These are phyloP conservation scores for Lichenostomus cassidix DNA, from an alignment of 2,113 vertebrate genomes.

Conservation along the genomic window DNA sequence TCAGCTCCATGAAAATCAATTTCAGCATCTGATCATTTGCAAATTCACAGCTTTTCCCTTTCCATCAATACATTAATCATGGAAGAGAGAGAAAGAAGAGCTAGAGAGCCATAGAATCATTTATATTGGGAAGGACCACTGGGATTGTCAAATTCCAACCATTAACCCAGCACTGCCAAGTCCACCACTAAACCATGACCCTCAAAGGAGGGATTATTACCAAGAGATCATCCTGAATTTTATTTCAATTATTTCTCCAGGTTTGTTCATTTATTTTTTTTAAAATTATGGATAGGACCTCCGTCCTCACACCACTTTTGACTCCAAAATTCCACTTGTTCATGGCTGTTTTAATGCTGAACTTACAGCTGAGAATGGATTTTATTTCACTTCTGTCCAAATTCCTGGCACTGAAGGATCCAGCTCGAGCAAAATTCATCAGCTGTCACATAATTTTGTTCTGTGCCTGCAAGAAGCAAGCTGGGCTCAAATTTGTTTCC, in stretches of 20 bases:
- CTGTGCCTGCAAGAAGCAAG: neutral
- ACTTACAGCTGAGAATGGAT: neutral
- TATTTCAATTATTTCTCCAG: neutral
- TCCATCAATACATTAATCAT: neutral
- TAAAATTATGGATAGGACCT: neutral
- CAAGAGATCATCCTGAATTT: neutral
- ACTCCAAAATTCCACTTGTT: neutral
- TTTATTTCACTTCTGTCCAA: neutral
- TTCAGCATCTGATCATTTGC: neutral
- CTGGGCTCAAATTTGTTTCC: neutral
- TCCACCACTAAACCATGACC: neutral
- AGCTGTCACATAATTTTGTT: neutral
- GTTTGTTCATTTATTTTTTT: neutral
- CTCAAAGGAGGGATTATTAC: neutral
- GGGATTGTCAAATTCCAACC: neutral
- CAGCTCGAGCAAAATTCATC: neutral
- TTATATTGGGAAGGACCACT: neutral
- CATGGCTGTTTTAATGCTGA: neutral
- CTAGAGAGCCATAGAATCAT: neutral
- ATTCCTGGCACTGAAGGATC: neutral
- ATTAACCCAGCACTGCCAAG: neutral
- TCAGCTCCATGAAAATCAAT: neutral
- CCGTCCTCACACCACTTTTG: neutral
- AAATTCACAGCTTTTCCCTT: neutral
- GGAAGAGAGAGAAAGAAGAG: neutral